Base-by-base conservation (phyloP, 2,113 vertebrate genomes). In the Cromileptes altivelis region DNA sequence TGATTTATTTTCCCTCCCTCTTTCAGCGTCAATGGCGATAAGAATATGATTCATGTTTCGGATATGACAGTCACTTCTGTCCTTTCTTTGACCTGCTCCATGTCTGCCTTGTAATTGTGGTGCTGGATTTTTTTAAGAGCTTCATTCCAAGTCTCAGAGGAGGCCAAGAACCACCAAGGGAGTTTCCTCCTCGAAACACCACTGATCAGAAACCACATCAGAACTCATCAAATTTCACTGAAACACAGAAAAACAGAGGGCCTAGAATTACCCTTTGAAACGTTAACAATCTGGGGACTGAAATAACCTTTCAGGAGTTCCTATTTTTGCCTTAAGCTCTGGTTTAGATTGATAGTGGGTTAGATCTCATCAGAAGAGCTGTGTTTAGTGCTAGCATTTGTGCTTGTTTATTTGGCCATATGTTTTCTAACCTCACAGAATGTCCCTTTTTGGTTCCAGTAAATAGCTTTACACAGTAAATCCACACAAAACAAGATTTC, bases 151-250 rank as follows among this genome's bases (percentile, higher is more conserved):
- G 62, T 87, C 84, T 90, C 86, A 57, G 56, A 82, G 84, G 89
- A 90, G 83, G 90, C 89, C 91, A 90, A 86, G 86, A 93, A 94
- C 92, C 94, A 91, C 90, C 83, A 49, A 91, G 94, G 95, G 94
- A 94, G 91, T 95, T 94, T 92, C 91, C 91, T 81, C 52, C 76
- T 85, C 47, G 25, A 74, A 75, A 91, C 78, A 75, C 88, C 82
- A 70, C 92, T 89, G 90, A 94, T 94, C 88, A 91, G 76, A 88
- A 90, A 93, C 93, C 94, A 94, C 95, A 94, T 95, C 92, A 91
- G 80, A 92, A 75, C 84, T 88, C 75, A 69, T 88, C 80, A 49
- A 80, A 88, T 94, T 93, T 94, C 90, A 89, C 87, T 89, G 70
- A 82, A 88, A 88, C 82, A 68, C 80, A 62, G 78, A 81, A 80